Conservation (phyloP, 2,113 vertebrate genomes). For the human (Homo sapiens) region DNA sequence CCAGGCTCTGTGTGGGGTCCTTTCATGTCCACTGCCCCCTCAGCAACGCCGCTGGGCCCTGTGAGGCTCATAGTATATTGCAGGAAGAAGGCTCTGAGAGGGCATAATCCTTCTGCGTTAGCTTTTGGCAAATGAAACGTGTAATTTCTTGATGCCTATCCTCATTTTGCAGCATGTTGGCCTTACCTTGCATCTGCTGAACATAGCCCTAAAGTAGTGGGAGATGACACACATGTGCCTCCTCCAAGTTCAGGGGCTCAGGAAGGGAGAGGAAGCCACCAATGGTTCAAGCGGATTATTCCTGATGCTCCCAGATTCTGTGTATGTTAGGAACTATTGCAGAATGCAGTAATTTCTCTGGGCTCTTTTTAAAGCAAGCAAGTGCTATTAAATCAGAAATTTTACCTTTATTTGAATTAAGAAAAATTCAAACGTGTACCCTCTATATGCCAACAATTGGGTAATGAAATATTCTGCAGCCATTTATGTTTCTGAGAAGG, state of each 20-base stretch:
- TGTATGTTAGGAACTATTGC: neutral
- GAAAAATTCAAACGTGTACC: neutral
- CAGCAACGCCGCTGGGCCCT: neutral
- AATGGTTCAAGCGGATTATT: neutral
- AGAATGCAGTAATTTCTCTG: neutral
- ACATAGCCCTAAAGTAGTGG: neutral
- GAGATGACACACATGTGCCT: neutral
- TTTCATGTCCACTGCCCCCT: neutral
- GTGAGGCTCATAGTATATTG: neutral
- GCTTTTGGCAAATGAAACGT: constrained; percentile 60
- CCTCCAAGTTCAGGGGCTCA: neutral
- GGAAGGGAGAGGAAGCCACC: neutral
- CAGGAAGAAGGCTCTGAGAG: neutral
- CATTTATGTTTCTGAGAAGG: neutral
- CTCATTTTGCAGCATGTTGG: constrained; percentile 42
- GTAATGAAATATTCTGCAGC: neutral
- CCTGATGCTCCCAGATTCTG: neutral
- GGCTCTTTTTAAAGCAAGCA: neutral
- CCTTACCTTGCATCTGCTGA: constrained; percentile 49
- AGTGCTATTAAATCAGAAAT: neutral
- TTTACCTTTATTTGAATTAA: neutral
- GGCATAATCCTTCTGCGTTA: constrained; percentile 30
- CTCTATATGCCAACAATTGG: neutral
- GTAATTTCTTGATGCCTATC: constrained; percentile 57
- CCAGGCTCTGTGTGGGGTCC: constrained; percentile 45